Evolutionary conservation across 2,113 vertebrate species (phyloP).

Genomic region (Artemisiospiza belli): DNA sequence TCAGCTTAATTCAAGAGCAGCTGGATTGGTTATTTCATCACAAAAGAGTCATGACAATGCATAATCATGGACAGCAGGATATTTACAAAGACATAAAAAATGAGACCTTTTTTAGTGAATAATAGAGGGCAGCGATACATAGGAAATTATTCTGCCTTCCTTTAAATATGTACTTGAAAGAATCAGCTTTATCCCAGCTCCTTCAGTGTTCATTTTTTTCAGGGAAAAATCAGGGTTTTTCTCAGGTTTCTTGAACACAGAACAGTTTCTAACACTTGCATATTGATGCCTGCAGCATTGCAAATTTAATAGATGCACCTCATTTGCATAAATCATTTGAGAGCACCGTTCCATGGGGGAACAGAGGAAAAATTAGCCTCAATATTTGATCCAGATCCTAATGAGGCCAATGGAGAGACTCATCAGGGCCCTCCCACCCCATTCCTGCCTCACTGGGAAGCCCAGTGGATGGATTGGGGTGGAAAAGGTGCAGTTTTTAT

Average conservation of each 20-base stretch:
- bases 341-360: neutral
- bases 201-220: neutral
- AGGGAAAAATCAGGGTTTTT: neutral
- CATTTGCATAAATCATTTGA: constrained; percentile 28
- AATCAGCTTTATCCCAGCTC: neutral
- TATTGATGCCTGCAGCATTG: constrained; percentile 27
- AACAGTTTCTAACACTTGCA: neutral
- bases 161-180: neutral
- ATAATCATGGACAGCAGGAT: neutral
- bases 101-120: neutral
- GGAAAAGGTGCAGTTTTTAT: neutral
- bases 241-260: neutral
- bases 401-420: neutral
- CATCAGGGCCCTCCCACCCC: neutral
- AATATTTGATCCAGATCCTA: constrained; percentile 7
- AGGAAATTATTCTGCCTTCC: constrained; percentile 15
- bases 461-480: neutral
- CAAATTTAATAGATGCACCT: constrained; percentile 23
- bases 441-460: neutral
- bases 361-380: neutral
- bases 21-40: neutral
- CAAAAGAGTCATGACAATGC: constrained; percentile 5
- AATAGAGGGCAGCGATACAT: neutral
- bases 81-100: neutral
- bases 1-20: neutral